These are phyloP conservation scores for Larimichthys polyactis DNA, from an alignment of 2,113 vertebrate species.

Conservation along the genomic window DNA sequence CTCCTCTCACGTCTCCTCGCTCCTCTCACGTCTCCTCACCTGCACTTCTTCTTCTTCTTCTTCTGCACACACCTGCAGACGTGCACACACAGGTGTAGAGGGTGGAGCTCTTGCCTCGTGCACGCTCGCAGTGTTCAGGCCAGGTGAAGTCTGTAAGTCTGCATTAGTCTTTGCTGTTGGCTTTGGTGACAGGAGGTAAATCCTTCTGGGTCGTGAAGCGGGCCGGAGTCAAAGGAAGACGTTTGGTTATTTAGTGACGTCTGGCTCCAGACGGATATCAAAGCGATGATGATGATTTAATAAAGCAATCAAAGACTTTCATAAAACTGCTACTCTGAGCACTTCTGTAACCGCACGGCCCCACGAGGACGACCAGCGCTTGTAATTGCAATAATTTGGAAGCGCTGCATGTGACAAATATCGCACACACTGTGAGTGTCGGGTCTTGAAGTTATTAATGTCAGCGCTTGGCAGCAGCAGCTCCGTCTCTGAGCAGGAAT, in stretches of 20 bases:
- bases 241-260: background rate
- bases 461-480: constrained; percentile 65
- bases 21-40: constrained; percentile 19
- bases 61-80: constrained; percentile 16
- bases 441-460: constrained; percentile 77
- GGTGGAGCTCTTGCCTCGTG: constrained; percentile 60
- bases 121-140: constrained; percentile 37
- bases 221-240: background rate
- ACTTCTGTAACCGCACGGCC: background rate
- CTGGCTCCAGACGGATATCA: background rate
- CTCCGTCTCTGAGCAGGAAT: constrained; percentile 53
- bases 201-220: background rate
- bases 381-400: constrained; percentile 32
- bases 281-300: constrained; percentile 24
- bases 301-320: constrained; percentile 19
- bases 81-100: too few species aligned
- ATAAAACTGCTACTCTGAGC: constrained; percentile 20
- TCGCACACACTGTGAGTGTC: constrained; percentile 40
- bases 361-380: constrained; percentile 23
- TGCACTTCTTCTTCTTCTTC: background rate
- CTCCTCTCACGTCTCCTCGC: too few species aligned
- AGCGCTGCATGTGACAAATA: constrained; percentile 52
- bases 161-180: too few species aligned
- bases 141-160: too few species aligned
- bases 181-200: background rate